A percentile compares a stretch with the other conserved stretches of the same genome.
Conservation (phyloP, 2,888 invertebrate species). For the Crematogaster levior region DNA sequence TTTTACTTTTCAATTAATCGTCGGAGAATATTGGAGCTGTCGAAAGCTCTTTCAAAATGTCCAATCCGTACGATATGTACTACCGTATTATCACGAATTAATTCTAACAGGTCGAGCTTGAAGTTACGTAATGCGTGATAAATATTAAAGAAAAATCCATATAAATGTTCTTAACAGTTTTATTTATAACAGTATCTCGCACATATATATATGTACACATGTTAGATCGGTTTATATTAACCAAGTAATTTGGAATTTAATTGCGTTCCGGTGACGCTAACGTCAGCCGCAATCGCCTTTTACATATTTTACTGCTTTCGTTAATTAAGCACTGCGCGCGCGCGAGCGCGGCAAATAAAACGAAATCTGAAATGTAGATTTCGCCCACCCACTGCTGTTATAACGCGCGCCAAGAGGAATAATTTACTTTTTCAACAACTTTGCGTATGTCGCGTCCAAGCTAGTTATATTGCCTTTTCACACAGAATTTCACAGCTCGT, state of each 20-base stretch:
- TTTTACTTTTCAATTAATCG: slow-evolving; percentile 41
- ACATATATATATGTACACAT: not conserved
- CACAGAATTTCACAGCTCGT: slow-evolving; percentile 57
- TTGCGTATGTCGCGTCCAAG: slow-evolving; percentile 15
- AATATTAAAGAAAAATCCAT: not conserved
- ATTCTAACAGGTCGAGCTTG: not conserved
- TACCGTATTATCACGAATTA: not conserved
- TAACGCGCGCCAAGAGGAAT: slow-evolving; percentile 60
- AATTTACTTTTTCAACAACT: slow-evolving; percentile 57
- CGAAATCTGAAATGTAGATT: slow-evolving; percentile 52
- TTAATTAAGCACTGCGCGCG: slow-evolving; percentile 38
- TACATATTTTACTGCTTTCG: slow-evolving; percentile 48
- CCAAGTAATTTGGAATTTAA: slow-evolving; percentile 42
- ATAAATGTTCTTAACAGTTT: not conserved
- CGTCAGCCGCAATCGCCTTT: slow-evolving; percentile 38
- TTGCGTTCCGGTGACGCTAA: slow-evolving; percentile 39
- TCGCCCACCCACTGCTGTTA: slow-evolving; percentile 27
- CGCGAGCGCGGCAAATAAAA: slow-evolving; percentile 23
- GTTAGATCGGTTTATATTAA: slow-evolving; percentile 21
- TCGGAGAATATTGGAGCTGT: not conserved
- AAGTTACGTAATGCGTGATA: not conserved
- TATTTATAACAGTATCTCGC: not conserved
- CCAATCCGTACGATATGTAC: not conserved
- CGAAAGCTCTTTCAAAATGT: slow-evolving; percentile 7
- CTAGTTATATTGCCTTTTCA: slow-evolving; percentile 63